Base-by-base conservation (phyloP, 1,140 invertebrate genomes). In the Drosophila kurseongensis region DNA sequence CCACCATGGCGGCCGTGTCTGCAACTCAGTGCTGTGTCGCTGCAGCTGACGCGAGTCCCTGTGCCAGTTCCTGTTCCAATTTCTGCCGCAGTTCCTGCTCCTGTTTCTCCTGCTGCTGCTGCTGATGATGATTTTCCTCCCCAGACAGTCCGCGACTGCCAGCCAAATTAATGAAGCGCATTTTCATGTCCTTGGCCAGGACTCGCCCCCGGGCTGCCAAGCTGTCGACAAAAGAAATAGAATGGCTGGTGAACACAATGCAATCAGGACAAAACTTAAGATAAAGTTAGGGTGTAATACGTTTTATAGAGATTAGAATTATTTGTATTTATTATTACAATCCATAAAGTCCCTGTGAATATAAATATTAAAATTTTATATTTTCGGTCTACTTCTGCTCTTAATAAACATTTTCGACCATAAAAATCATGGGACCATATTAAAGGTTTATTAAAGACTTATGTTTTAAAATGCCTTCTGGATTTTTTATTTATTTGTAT, bases 161-260 rank as follows among this genome's bases (percentile, higher is more conserved):
- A 54, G 59, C 52, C 54, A 68, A 78, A 66, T 78, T 72, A 88
- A 82, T 88, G 58, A 72, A 67, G 55, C 62, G 75, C 82, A 86
- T 86, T 75, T 72, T 89, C 54, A 42, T 48, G 40, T 60, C 75
- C 69, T 74, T 42, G 38, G 38, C 57, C 60, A 68, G 65, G 65
- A 68, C 61, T 66, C 14, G 65, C 65, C 65, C 23, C 38, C 38
- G 45, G 65, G 55, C 54, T 69, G 57, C 29, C 57, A 51, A 41
- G 35, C 71, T 66, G 61, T 75, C 35, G 50, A 41, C 18, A 48
- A 58, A 51, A 27, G 40, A 32, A 12, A 51, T 12, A 29, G 40
- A 52, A 16, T 41, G 14, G 18, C 36, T 32, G 60, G 35, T 68
- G 32, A 68, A 47, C 47, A 52, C 38, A 65, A 52, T 68, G 65